Evolutionary conservation across 2,113 vertebrate species (phyloP).

Genomic region (Osmerus mordax): DNA sequence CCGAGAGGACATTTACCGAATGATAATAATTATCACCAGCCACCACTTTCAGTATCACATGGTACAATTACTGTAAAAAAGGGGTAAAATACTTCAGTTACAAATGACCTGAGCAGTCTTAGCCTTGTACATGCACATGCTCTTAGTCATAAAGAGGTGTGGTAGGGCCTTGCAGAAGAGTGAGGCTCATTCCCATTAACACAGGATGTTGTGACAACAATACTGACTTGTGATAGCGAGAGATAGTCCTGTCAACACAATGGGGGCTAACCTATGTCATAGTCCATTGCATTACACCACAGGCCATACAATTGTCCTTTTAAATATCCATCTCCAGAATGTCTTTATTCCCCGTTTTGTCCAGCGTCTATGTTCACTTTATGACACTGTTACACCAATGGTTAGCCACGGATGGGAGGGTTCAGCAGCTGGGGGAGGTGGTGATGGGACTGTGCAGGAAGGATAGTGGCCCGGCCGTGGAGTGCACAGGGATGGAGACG

Average conservation of each 20-base stretch:
- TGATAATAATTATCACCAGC: constrained; percentile 65
- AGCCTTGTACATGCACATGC: constrained; percentile 11
- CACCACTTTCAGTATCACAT: constrained; percentile 20
- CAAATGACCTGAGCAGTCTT: background rate
- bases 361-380: constrained; percentile 9
- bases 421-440: constrained; percentile 94
- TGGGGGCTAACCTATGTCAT: constrained; percentile 7
- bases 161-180: background rate
- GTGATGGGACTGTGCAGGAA: constrained; percentile 97
- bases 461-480: constrained; percentile 77
- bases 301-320: constrained; percentile 13
- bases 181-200: constrained; percentile 39
- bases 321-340: background rate
- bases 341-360: constrained; percentile 17
- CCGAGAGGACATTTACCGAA: no score
- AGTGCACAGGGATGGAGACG: constrained; percentile 89
- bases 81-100: no score
- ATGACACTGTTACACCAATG: background rate
- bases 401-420: background rate
- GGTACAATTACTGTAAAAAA: constrained; percentile 24
- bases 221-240: constrained; percentile 52
- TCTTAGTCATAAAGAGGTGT: background rate
- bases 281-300: constrained; percentile 8
- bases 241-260: constrained; percentile 48
- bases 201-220: constrained; percentile 40